A percentile compares a stretch with the other conserved stretches of the same genome.
phyloP scores from a whole-genome alignment of 2,797 vertebrate species.

The Hephaestus fuliginosus region DNA sequence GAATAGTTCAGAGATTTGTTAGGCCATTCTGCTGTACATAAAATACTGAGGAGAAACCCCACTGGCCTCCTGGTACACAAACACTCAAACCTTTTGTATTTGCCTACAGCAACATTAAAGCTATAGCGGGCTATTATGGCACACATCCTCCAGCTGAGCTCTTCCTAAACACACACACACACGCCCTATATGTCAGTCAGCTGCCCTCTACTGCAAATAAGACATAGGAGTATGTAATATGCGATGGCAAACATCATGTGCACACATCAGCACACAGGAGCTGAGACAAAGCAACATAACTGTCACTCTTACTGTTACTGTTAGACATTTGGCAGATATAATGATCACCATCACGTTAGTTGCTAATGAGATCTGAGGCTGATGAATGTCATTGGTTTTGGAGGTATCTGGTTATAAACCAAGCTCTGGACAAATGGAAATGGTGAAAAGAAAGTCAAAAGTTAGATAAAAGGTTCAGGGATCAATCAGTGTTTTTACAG shows the following conservation, averaged over 20 bases:
- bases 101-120: conserved; percentile 12
- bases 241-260: conserved; percentile 21
- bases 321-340: too few species aligned
- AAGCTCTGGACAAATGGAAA: too few species aligned
- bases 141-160: neutral
- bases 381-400: too few species aligned
- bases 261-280: neutral
- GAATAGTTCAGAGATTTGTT: conserved; percentile 2
- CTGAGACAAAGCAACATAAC: too few species aligned
- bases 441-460: too few species aligned
- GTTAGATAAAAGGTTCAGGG: neutral
- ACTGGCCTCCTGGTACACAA: neutral
- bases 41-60: conserved; percentile 46
- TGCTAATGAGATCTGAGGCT: neutral
- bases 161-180: neutral
- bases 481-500: neutral
- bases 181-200: neutral
- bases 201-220: conserved; percentile 13
- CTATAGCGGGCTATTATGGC: conserved; percentile 21
- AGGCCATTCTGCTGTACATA: conserved; percentile 7
- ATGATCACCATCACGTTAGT: too few species aligned
- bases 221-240: neutral
- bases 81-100: conserved; percentile 1
- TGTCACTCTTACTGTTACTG: too few species aligned
- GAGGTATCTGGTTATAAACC: too few species aligned